These are phyloP conservation scores for Buphagus erythrorhynchus DNA, from an alignment of 2,797 vertebrate species.

Conservation along the genomic window DNA sequence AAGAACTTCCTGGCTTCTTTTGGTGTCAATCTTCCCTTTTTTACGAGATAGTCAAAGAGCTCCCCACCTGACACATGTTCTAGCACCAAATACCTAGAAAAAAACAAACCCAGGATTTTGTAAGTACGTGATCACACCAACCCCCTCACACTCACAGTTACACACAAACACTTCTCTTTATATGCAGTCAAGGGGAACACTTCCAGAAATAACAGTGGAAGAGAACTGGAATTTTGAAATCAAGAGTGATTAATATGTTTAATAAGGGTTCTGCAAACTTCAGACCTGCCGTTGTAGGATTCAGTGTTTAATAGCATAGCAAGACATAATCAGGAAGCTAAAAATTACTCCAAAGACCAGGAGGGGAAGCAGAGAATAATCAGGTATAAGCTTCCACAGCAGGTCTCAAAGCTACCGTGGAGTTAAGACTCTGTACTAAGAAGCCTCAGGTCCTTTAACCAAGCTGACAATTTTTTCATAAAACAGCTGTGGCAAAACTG, in stretches of 20 bases:
- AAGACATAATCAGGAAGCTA: neutral
- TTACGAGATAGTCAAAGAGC: slow-evolving; percentile 98
- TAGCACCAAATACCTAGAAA: slow-evolving; percentile 92
- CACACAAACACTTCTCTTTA: neutral
- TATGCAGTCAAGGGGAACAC: neutral
- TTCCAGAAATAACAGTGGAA: neutral
- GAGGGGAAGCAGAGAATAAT: neutral
- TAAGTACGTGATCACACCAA: neutral
- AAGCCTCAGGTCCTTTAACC: neutral
- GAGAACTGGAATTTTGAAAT: neutral
- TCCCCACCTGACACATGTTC: slow-evolving; percentile 98
- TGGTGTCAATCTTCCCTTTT: slow-evolving; percentile 96
- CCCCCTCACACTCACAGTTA: neutral
- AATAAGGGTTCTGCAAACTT: neutral
- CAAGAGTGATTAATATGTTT: neutral
- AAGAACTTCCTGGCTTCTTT: slow-evolving; percentile 99
- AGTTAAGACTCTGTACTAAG: neutral
- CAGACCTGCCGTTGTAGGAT: neutral
- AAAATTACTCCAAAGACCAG: neutral
- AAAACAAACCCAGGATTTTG: neutral
- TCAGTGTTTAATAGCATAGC: neutral
- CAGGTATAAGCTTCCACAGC: neutral
- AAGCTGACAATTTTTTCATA: neutral
- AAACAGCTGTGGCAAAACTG: neutral
- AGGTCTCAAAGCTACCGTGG: neutral